These are phyloP conservation scores for Steinernema hermaphroditum DNA, from an alignment of 2,888 invertebrate genomes.

Conservation along the genomic window DNA sequence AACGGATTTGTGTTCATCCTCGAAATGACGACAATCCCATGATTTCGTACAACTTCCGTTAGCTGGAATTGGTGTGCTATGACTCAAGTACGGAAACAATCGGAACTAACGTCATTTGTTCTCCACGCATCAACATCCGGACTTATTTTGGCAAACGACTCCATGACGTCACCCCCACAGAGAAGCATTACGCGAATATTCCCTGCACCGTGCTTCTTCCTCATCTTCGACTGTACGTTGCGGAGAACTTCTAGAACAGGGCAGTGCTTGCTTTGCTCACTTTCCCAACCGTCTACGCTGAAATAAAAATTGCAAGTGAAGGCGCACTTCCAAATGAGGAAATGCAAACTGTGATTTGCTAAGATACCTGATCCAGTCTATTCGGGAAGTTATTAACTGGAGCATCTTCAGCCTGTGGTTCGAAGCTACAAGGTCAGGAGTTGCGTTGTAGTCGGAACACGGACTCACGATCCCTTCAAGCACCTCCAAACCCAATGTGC, in stretches of 20 bases:
- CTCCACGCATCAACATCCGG: neutral
- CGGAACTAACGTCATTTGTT: neutral
- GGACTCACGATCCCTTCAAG: conserved; percentile 33
- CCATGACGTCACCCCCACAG: conserved; percentile 19
- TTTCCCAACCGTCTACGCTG: conserved; percentile 33
- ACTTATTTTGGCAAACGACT: neutral
- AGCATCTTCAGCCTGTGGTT: conserved; percentile 33
- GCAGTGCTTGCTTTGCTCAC: conserved; percentile 22
- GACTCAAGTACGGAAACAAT: neutral
- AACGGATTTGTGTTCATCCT: conserved; percentile 6
- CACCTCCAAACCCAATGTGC: conserved; percentile 14
- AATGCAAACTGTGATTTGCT: neutral
- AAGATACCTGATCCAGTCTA: conserved; percentile 32
- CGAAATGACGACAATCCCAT: conserved; percentile 12
- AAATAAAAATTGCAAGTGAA: conserved; percentile 4
- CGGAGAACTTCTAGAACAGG: neutral
- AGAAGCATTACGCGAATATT: conserved; percentile 4
- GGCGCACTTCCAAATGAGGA: neutral
- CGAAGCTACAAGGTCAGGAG: neutral
- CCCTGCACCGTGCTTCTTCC: neutral
- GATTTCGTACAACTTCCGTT: neutral
- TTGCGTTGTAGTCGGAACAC: conserved; percentile 8
- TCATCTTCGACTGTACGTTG: neutral
- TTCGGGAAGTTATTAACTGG: conserved; percentile 3
- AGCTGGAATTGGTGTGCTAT: neutral